Conservation (phyloP, 2,113 vertebrate genomes). For the Forbesichthys papilliferus region DNA sequence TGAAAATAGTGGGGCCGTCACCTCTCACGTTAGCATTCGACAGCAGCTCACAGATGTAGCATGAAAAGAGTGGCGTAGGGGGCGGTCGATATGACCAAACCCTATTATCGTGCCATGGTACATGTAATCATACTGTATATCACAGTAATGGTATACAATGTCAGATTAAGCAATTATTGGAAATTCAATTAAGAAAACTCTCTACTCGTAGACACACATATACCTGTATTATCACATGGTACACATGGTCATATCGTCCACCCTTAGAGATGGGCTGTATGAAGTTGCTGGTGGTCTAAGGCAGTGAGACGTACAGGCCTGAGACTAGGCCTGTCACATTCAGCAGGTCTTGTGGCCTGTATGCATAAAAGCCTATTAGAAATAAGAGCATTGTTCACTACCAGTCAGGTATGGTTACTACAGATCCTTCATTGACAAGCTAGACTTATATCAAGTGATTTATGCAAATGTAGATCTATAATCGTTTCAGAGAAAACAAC, state of each 20-base stretch:
- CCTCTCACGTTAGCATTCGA: slow-evolving; percentile 1
- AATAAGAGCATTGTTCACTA: not conserved
- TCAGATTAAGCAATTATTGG: too few species aligned
- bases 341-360: slow-evolving; percentile 22
- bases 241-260: not conserved
- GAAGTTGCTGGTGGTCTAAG: slow-evolving; percentile 38
- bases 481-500: slow-evolving; percentile 40
- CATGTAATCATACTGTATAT: too few species aligned
- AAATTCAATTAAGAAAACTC: too few species aligned
- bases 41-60: not conserved
- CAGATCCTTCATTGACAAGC: not conserved
- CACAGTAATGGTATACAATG: too few species aligned
- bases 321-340: slow-evolving; percentile 45
- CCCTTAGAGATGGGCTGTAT: slow-evolving; percentile 5
- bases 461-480: not conserved
- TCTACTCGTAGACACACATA: too few species aligned
- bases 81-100: too few species aligned
- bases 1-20: not conserved
- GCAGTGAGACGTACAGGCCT: slow-evolving; percentile 43
- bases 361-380: not conserved
- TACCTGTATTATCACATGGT: too few species aligned
- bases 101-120: too few species aligned
- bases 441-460: not conserved
- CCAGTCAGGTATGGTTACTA: not conserved
- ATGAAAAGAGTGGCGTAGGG: not conserved